These are phyloP conservation scores for Hyalella azteca DNA, from an alignment of 2,888 invertebrate genomes.

Conservation along the genomic window DNA sequence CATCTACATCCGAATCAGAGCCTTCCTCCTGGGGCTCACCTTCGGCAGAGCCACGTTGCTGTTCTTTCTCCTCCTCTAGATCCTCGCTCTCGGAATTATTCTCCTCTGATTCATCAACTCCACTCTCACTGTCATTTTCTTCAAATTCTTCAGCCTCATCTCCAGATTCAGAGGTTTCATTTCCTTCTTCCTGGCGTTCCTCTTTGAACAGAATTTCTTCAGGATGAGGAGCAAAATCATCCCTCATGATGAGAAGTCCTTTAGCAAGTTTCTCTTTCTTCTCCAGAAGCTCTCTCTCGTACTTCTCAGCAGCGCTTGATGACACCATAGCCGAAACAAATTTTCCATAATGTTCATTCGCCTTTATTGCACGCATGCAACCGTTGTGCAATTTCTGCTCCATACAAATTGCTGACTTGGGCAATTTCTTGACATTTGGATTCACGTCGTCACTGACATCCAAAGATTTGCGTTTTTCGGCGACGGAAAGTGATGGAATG, in stretches of 20 bases:
- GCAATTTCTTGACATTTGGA: not conserved
- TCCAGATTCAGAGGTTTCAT: not conserved
- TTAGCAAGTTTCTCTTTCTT: not conserved
- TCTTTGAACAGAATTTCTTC: not conserved
- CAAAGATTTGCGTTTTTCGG: not conserved
- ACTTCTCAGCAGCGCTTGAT: not conserved
- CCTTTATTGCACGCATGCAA: not conserved
- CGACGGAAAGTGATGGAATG: not conserved
- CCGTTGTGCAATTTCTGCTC: not conserved
- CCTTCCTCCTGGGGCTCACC: not conserved
- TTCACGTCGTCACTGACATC: conserved; percentile 1
- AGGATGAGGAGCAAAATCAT: not conserved
- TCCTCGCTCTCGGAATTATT: not conserved
- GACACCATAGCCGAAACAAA: conserved; percentile 11
- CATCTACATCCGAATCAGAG: not conserved
- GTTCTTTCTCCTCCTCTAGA: not conserved
- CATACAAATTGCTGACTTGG: not conserved
- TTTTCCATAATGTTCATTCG: not conserved
- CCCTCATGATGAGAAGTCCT: conserved; percentile 5
- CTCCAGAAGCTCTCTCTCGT: conserved; percentile 8
- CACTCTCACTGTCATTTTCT: not conserved
- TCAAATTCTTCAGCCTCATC: not conserved
- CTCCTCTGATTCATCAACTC: not conserved
- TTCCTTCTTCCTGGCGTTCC: not conserved
- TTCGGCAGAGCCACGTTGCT: not conserved